Evolutionary conservation across 2,888 invertebrate genomes (phyloP).

Genomic region (Drosophila peninsularis): DNA sequence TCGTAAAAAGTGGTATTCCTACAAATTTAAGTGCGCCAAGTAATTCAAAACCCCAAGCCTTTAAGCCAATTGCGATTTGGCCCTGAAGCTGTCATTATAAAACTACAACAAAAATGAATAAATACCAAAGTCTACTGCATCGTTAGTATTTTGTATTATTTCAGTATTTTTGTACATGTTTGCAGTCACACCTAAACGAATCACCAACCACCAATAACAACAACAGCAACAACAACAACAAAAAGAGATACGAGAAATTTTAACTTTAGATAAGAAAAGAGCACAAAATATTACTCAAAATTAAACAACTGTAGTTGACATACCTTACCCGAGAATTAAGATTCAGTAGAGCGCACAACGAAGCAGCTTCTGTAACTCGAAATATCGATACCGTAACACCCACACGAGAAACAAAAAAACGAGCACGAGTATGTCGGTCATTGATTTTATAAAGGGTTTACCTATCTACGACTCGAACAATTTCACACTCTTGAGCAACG

Average conservation of each 20-base stretch:
- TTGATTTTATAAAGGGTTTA: slow-evolving; percentile 95
- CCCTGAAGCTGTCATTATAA: no score
- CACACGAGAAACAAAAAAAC: slow-evolving; percentile 10
- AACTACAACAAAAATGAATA: no score
- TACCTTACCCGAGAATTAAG: background rate
- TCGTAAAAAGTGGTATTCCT: no score
- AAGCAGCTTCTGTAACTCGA: background rate
- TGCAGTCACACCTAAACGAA: slow-evolving; percentile 36
- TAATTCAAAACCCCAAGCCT: no score
- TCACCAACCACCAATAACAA: slow-evolving; percentile 34
- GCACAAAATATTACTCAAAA: slow-evolving; percentile 1
- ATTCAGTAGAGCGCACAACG: slow-evolving; percentile 25
- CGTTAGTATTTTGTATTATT: background rate
- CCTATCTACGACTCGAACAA: slow-evolving; percentile 96
- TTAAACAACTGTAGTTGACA: background rate
- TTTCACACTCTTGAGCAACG: slow-evolving; percentile 95
- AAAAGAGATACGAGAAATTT: slow-evolving; percentile 16
- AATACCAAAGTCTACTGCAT: background rate
- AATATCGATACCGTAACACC: slow-evolving; percentile 22
- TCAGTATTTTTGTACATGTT: background rate
- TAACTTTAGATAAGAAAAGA: slow-evolving; percentile 7
- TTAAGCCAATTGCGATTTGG: no score
- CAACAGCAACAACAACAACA: slow-evolving; percentile 16
- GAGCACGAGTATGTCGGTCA: slow-evolving; percentile 87
- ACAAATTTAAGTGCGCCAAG: no score